These are phyloP conservation scores for Heliconius sara DNA, from an alignment of 2,888 invertebrate genomes.

Conservation along the genomic window DNA sequence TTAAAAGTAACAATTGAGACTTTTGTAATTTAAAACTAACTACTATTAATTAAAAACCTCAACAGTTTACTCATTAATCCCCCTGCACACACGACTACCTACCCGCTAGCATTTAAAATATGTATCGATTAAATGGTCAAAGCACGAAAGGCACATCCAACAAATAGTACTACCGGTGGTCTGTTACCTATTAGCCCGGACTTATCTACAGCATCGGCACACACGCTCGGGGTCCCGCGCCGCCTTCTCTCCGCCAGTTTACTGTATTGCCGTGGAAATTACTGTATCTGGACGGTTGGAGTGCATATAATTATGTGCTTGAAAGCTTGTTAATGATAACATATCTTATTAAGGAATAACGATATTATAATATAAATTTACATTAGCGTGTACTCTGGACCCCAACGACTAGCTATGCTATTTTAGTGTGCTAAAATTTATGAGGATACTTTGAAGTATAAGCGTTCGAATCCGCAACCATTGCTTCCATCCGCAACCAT, in stretches of 20 bases:
- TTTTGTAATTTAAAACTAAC: neutral
- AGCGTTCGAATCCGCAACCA: neutral
- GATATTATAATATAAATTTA: neutral
- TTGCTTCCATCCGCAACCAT: neutral
- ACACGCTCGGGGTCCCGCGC: slow-evolving; percentile 38
- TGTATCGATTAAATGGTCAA: slow-evolving; percentile 29
- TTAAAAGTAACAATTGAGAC: neutral
- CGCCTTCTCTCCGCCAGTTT: slow-evolving; percentile 27
- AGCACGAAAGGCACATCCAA: slow-evolving; percentile 27
- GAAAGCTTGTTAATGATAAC: slow-evolving; percentile 14
- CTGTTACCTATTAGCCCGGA: slow-evolving; percentile 53
- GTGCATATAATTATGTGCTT: slow-evolving; percentile 22
- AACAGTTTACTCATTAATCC: neutral
- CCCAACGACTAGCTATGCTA: neutral
- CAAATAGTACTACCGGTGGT: slow-evolving; percentile 53
- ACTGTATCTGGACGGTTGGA: slow-evolving; percentile 7
- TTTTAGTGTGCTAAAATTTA: neutral
- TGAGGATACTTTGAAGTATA: neutral
- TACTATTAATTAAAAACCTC: neutral
- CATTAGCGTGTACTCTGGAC: too few relatives aligned
- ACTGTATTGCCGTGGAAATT: slow-evolving; percentile 16
- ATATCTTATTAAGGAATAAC: slow-evolving; percentile 5
- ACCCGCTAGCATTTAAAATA: slow-evolving; percentile 10
- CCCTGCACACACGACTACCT: neutral
- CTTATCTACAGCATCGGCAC: slow-evolving; percentile 53